Evolutionary conservation across 2,113 vertebrate genomes (phyloP).

Genomic region (Myotis yumanensis): DNA sequence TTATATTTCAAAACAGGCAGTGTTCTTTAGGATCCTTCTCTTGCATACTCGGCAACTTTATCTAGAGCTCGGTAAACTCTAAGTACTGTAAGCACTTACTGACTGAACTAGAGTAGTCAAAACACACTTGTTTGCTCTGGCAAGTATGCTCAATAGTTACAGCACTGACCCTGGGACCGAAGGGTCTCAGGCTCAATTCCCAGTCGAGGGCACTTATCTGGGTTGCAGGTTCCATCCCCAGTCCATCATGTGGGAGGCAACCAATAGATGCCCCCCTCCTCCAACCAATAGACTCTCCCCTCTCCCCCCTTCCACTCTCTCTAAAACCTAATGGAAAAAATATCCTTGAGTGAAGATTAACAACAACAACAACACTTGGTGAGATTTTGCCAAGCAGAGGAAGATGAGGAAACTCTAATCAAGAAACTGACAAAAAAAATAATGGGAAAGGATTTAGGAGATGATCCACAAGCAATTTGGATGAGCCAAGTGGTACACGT

Average conservation of each 20-base stretch:
- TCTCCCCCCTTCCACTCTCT: too few relatives aligned
- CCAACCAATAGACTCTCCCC: too few relatives aligned
- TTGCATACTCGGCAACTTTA: not conserved
- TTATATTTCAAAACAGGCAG: not conserved
- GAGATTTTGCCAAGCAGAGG: constrained; percentile 17
- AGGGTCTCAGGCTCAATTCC: too few relatives aligned
- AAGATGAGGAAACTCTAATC: constrained; percentile 13
- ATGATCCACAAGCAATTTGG: not conserved
- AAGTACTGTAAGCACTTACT: not conserved
- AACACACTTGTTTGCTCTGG: not conserved
- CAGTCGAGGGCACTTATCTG: too few relatives aligned
- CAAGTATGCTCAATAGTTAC: too few relatives aligned
- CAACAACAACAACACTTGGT: not conserved
- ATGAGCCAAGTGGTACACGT: not conserved
- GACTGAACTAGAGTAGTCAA: not conserved
- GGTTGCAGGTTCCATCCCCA: too few relatives aligned
- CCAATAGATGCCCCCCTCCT: too few relatives aligned
- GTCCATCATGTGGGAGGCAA: too few relatives aligned
- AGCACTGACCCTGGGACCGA: too few relatives aligned
- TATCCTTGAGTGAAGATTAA: too few relatives aligned
- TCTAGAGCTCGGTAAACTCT: not conserved
- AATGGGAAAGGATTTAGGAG: not conserved
- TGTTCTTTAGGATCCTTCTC: constrained; percentile 21
- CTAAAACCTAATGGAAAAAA: too few relatives aligned
- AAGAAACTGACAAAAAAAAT: constrained; percentile 37